Conservation (phyloP, 92 coral and sea anemone species). For the Scolanthus callimorphus region DNA sequence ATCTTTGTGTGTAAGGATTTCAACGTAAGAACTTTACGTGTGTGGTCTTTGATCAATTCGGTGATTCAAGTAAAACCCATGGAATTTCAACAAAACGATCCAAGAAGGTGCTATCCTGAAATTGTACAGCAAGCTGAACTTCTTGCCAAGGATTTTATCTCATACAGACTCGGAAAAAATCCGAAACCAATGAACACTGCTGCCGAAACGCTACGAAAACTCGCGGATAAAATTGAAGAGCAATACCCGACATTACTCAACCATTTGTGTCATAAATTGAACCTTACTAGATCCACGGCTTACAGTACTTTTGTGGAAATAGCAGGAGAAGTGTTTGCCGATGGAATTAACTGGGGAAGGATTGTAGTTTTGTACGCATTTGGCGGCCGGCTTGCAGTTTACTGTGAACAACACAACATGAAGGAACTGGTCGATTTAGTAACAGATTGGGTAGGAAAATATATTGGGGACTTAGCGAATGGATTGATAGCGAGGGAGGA, state of each 20-base stretch:
- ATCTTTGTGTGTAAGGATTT: conserved; percentile 5
- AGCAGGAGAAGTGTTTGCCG: conserved; percentile 94
- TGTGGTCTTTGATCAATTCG: conserved; percentile 53
- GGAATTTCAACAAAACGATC: conserved; percentile 64
- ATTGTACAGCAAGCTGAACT: conserved; percentile 56
- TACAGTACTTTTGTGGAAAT: conserved; percentile 90
- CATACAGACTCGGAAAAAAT: conserved; percentile 84
- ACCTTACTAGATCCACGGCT: conserved; percentile 81
- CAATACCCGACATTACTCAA: conserved; percentile 81
- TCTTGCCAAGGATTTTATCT: conserved; percentile 87
- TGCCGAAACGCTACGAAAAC: conserved; percentile 90
- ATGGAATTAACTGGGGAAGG: conserved; percentile 99
- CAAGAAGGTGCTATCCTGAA: conserved; percentile 37
- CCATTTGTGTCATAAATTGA: conserved; percentile 86
- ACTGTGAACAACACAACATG: conserved; percentile 91
- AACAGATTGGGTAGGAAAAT: conserved; percentile 83
- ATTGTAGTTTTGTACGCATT: conserved; percentile 95
- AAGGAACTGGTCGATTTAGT: conserved; percentile 75
- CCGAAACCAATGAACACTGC: conserved; percentile 61
- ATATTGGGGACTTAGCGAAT: conserved; percentile 78
- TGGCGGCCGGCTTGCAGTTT: conserved; percentile 90
- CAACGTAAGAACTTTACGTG: conserved; percentile 28
- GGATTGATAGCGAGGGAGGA: conserved; percentile 96
- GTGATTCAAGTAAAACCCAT: conserved; percentile 42
- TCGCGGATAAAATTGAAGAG: conserved; percentile 93